Conservation (phyloP, 2,797 vertebrate species). For the Esox lucius region DNA sequence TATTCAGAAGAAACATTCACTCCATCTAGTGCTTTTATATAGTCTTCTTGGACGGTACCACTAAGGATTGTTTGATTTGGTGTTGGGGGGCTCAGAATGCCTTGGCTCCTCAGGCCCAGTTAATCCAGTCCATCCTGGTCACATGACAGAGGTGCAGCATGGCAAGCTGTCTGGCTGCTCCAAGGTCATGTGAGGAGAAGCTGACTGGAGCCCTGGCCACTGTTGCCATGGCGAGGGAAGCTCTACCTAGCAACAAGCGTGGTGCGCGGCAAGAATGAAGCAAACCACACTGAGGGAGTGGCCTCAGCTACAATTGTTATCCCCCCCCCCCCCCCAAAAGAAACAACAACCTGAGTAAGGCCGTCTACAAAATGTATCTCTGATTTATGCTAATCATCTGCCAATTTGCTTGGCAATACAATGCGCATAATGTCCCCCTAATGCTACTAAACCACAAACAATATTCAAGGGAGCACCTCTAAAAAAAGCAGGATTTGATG, state of each 20-base stretch:
- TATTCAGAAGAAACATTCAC: neutral
- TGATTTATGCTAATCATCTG: neutral
- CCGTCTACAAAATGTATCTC: neutral
- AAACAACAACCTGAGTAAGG: neutral
- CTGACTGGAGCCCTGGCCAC: conserved; percentile 51
- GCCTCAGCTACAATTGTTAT: neutral
- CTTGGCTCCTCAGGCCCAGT: neutral
- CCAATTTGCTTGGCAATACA: neutral
- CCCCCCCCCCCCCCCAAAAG: neutral
- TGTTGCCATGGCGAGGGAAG: conserved; percentile 71
- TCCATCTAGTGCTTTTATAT: neutral
- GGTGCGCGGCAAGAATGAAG: conserved; percentile 34
- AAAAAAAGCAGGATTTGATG: neutral
- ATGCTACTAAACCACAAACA: neutral
- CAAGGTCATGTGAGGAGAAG: conserved; percentile 71
- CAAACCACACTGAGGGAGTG: conserved; percentile 6
- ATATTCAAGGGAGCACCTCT: neutral
- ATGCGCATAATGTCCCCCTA: neutral
- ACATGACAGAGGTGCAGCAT: conserved; percentile 48
- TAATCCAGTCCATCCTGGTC: conserved; percentile 36
- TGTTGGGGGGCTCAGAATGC: neutral
- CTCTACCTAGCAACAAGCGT: conserved; percentile 74
- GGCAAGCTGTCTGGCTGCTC: conserved; percentile 48
- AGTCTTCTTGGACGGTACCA: neutral
- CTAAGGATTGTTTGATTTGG: neutral